These are phyloP conservation scores for Trinectes maculatus DNA, from an alignment of 2,113 vertebrate species.

Conservation along the genomic window DNA sequence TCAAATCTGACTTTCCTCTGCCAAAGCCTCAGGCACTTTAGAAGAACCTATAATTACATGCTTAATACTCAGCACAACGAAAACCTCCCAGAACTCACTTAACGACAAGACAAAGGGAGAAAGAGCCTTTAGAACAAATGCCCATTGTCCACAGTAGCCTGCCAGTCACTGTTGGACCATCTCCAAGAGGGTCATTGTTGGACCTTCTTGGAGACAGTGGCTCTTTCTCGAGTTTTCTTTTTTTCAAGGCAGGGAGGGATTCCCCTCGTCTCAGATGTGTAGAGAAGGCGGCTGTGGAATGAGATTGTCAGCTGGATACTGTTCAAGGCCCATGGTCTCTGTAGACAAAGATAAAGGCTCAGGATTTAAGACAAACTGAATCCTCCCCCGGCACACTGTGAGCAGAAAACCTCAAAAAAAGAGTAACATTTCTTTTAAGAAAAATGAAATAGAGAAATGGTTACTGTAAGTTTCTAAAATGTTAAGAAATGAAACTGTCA, in stretches of 20 bases:
- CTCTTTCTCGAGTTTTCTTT: constrained; percentile 44
- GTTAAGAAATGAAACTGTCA: too few relatives aligned
- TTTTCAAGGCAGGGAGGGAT: constrained; percentile 64
- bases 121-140: constrained; percentile 50
- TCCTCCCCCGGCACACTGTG: constrained; percentile 1
- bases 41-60: constrained; percentile 57
- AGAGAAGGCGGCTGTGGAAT: constrained; percentile 57
- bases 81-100: constrained; percentile 7
- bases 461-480: too few relatives aligned
- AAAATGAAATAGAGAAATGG: too few relatives aligned
- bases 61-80: constrained; percentile 27
- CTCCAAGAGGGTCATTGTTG: too few relatives aligned
- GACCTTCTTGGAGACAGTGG: constrained; percentile 53
- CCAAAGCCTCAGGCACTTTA: constrained; percentile 51
- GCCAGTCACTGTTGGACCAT: too few relatives aligned
- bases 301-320: constrained; percentile 44
- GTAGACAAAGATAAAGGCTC: constrained; percentile 42
- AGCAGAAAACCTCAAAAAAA: constrained; percentile 18
- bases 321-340: constrained; percentile 35
- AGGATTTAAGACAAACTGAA: constrained; percentile 47
- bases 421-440: too few relatives aligned
- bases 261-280: constrained; percentile 55
- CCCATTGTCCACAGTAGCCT: constrained; percentile 50
- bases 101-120: constrained; percentile 58
- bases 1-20: constrained; percentile 52